A percentile compares a stretch with the other conserved stretches of the same genome.
These are phyloP conservation scores for Drosophila histrio DNA, from an alignment of 2,888 invertebrate species.

Conservation along the genomic window DNA sequence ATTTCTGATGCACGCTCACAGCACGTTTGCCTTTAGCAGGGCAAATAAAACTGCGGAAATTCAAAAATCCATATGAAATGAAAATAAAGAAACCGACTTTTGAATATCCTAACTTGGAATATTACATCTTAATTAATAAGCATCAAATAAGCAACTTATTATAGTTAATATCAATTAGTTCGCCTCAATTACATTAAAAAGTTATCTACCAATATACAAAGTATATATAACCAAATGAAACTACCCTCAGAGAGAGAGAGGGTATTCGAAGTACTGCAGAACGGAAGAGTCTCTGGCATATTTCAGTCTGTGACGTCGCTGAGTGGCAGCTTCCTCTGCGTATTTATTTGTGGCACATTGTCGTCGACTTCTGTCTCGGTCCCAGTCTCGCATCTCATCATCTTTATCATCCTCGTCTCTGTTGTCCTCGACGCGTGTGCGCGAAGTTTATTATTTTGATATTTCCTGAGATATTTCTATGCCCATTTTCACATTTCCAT, in stretches of 20 bases:
- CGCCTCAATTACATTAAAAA: too few species aligned
- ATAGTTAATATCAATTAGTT: too few species aligned
- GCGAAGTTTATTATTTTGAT: constrained; percentile 64
- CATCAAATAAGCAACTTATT: not conserved
- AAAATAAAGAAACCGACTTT: constrained; percentile 12
- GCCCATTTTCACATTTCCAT: constrained; percentile 31
- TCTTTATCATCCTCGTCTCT: constrained; percentile 35
- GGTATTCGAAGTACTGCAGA: not conserved
- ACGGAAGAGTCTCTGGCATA: not conserved
- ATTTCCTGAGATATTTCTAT: constrained; percentile 61
- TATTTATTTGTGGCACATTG: constrained; percentile 45
- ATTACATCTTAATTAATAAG: not conserved
- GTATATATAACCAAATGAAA: fast-evolving
- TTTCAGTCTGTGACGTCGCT: constrained; percentile 47
- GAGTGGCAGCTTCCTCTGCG: constrained; percentile 65
- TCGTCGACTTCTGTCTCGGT: constrained; percentile 18
- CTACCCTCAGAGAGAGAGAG: not conserved
- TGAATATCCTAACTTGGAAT: constrained; percentile 13
- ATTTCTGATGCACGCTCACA: constrained; percentile 65
- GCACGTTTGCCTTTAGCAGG: constrained; percentile 32
- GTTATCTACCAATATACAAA: too few species aligned
- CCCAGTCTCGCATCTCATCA: constrained; percentile 32
- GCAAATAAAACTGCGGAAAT: constrained; percentile 48
- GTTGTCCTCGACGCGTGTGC: constrained; percentile 48
- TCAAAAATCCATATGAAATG: constrained; percentile 33